Base-by-base conservation (phyloP, 2,113 vertebrate species). In the Atrichornis clamosus region DNA sequence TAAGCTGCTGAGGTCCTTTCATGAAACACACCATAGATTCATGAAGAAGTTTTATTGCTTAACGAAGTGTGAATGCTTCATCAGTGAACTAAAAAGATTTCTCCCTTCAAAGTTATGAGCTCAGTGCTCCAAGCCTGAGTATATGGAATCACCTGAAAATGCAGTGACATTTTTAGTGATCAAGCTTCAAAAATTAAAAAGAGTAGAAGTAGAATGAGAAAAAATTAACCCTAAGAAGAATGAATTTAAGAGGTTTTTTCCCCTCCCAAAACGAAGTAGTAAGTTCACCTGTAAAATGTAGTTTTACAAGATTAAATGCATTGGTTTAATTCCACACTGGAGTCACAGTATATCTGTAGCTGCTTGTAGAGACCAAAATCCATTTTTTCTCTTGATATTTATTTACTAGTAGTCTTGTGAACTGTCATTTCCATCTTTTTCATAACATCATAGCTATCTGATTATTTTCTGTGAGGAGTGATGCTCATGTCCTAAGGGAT, bases 341-440 rank as follows among this genome's bases (percentile, higher is more conserved):
- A 94, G 16, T 77, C 55, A 30, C n/a, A 5, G n/a, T 59, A 6
- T 76, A n/a, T 60, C 58, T 84, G 20, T 53, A 73, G 41, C 30
- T 89, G 21, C 55, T 73, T 60, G 10, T 69, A 63, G 49, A 84
- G 37, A 55, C 56, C 44, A 73, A 69, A 69, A 63, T n/a, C 19
- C 28, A 32, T 67, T 77, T 89, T 80, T 91, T 50, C 44, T 87
- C 49, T 80, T 84, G 41, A 20, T 58, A 85, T 93, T 83, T 97
- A 62, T 96, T 97, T 96, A 92, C 50, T 84, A 64, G 80, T 46
- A 77, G 30, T 72, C 83, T 90, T 80, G 26, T 82, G 79, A 97
- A 69, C 67, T 93, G 17, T 88, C 70, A 53, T 96, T 96, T 97
- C 76, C 70, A 93, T 92, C 23, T 65, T 94, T 56, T 89, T 95